A percentile compares a stretch with the other conserved stretches of the same genome.
These are phyloP conservation scores for Atrina japonica DNA, from an alignment of 2,888 invertebrate species.

Conservation along the genomic window DNA sequence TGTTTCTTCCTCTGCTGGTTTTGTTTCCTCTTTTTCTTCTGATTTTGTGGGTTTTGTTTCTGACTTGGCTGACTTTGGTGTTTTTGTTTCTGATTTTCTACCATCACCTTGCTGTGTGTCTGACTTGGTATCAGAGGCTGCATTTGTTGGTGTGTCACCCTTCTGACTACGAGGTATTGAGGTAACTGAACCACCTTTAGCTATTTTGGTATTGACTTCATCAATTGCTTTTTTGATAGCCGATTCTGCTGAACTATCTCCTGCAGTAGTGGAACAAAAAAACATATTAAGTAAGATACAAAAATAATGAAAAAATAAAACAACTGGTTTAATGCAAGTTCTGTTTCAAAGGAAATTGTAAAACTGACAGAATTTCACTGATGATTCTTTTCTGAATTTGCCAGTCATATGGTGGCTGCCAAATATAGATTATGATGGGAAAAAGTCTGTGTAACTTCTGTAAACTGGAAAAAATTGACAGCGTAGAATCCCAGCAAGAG, in stretches of 20 bases:
- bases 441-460: no score
- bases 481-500: no score
- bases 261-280: conserved; percentile 41
- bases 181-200: conserved; percentile 34
- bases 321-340: no score
- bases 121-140: conserved; percentile 4
- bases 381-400: no score
- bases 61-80: conserved; percentile 9
- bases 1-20: conserved; percentile 10
- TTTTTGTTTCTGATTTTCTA: conserved; percentile 17
- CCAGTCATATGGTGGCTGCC: no score
- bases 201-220: conserved; percentile 73
- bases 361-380: no score
- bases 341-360: no score
- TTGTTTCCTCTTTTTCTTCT: conserved; percentile 11
- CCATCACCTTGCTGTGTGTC: conserved; percentile 12
- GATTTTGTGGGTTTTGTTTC: conserved; percentile 1
- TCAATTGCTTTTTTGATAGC: conserved; percentile 78
- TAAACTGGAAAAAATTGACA: no score
- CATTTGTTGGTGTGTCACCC: neutral
- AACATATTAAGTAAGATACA: neutral
- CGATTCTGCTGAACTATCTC: conserved; percentile 73
- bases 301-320: neutral
- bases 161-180: conserved; percentile 20
- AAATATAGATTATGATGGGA: no score